These are phyloP conservation scores for Chymomyza fuscimana DNA, from an alignment of 2,888 invertebrate species.

Conservation along the genomic window DNA sequence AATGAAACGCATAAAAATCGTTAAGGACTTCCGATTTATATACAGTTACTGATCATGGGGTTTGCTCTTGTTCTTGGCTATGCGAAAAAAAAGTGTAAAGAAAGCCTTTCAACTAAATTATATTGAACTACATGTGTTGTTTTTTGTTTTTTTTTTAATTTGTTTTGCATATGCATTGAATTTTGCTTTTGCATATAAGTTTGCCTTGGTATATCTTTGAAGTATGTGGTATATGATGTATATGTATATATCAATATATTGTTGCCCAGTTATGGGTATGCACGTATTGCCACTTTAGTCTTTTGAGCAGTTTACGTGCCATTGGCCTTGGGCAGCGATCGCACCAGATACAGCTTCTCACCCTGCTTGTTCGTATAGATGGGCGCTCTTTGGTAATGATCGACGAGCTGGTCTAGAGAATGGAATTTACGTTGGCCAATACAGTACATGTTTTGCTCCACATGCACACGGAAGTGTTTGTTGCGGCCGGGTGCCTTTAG, in stretches of 20 bases:
- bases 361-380: constrained; percentile 99
- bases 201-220: constrained; percentile 60
- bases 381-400: constrained; percentile 99
- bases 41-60: constrained; percentile 16
- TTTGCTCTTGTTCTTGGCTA: neutral
- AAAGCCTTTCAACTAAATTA: neutral
- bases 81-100: neutral
- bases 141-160: neutral
- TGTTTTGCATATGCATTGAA: neutral
- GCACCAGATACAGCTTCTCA: constrained; percentile 97
- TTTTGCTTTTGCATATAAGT: constrained; percentile 25
- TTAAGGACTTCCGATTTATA: constrained; percentile 37
- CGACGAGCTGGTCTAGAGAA: constrained; percentile 96
- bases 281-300: neutral
- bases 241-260: constrained; percentile 38
- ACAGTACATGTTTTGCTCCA: constrained; percentile 94
- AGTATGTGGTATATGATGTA: constrained; percentile 31
- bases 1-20: constrained; percentile 4
- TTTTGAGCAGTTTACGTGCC: constrained; percentile 77
- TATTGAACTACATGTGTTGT: constrained; percentile 9
- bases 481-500: constrained; percentile 98
- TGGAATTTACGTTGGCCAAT: constrained; percentile 99
- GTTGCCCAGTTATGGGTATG: constrained; percentile 10
- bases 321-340: constrained; percentile 89
- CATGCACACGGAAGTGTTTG: constrained; percentile 99